Conservation (phyloP, 2,797 vertebrate species). For the Streptopelia turtur region DNA sequence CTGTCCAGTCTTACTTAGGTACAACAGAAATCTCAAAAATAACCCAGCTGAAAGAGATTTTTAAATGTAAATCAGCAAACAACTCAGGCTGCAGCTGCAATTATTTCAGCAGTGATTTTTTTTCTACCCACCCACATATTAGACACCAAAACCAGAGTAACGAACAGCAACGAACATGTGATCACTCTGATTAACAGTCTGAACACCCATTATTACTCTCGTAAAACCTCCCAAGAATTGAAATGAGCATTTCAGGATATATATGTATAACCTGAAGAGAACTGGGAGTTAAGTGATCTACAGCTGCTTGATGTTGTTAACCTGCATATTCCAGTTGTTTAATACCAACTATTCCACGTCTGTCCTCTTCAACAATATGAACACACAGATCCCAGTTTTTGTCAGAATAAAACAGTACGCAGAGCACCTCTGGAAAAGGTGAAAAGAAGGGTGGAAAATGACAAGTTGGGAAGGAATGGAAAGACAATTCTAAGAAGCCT, state of each 20-base stretch:
- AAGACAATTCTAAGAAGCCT: neutral
- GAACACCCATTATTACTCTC: neutral
- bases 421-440: neutral
- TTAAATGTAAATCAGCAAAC: neutral
- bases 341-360: neutral
- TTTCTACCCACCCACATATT: neutral
- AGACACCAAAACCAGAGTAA: neutral
- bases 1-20: neutral
- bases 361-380: neutral
- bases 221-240: neutral
- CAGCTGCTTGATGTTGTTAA: neutral
- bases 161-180: neutral
- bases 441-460: neutral
- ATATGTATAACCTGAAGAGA: neutral
- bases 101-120: neutral
- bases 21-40: neutral
- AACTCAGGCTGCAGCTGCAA: neutral
- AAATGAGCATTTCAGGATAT: neutral
- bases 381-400: neutral
- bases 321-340: neutral
- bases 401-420: neutral
- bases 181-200: neutral
- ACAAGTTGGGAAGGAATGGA: neutral
- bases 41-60: neutral
- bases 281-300: fast-evolving